These are phyloP conservation scores for Danio aesculapii DNA, from an alignment of 2,797 vertebrate species.

Conservation along the genomic window DNA sequence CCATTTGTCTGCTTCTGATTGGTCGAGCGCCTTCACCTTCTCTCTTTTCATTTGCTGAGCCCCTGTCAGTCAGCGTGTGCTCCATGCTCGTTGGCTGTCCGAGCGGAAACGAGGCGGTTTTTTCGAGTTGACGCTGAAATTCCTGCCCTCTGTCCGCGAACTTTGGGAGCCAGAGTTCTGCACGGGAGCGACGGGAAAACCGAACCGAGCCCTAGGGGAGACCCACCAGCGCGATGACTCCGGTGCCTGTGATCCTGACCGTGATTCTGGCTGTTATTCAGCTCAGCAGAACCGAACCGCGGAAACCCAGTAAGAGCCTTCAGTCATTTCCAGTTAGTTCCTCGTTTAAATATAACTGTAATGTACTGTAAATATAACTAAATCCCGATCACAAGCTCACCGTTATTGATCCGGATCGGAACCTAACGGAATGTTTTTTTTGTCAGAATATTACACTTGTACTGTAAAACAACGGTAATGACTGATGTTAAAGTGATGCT, in stretches of 20 bases:
- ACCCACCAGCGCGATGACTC: not conserved
- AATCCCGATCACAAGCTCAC: too few species aligned
- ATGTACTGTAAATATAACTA: not conserved
- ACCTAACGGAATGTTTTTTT: not conserved
- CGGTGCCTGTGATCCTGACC: not conserved
- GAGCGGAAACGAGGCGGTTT: accelerated
- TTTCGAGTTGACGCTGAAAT: constrained; percentile 34
- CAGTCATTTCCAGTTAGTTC: not conserved
- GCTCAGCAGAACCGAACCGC: constrained; percentile 23
- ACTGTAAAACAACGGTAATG: too few species aligned
- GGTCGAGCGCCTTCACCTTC: not conserved
- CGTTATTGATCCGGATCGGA: not conserved
- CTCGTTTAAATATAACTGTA: not conserved
- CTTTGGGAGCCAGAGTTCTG: constrained; percentile 28
- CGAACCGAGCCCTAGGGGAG: not conserved
- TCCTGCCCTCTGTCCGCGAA: not conserved
- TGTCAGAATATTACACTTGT: not conserved
- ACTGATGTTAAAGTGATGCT: too few species aligned
- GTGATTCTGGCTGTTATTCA: constrained; percentile 7
- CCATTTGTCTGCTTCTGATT: constrained; percentile 68
- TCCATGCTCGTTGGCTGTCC: constrained; percentile 62
- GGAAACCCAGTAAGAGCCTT: constrained; percentile 19
- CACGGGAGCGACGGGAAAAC: not conserved
- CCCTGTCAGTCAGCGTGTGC: not conserved
- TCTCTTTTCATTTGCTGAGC: constrained; percentile 27